A percentile compares a stretch with the other conserved stretches of the same genome.
Evolutionary conservation across 1,140 invertebrate genomes (phyloP).

Genomic region (Artemia franciscana): DNA sequence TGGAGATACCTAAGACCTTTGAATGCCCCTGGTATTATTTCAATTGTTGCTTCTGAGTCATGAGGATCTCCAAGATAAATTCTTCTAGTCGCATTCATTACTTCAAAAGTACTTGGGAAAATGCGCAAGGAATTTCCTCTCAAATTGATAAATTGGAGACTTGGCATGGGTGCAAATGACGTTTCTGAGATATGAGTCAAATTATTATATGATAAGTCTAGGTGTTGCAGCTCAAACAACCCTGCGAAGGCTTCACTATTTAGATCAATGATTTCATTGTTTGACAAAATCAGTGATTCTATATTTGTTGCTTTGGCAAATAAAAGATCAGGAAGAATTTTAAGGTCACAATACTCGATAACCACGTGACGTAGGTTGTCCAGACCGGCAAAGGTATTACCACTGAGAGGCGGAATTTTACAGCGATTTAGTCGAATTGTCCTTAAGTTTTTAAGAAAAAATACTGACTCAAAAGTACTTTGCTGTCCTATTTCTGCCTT

Average conservation of each 20-base stretch:
- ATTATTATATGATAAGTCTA: conserved; percentile 37
- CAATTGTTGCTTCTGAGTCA: conserved; percentile 24
- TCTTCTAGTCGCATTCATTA: conserved; percentile 37
- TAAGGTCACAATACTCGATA: not conserved
- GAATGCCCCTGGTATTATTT: conserved; percentile 34
- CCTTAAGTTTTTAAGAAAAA: not conserved
- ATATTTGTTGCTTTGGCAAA: not conserved
- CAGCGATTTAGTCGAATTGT: not conserved
- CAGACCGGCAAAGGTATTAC: not conserved
- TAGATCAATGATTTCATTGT: conserved; percentile 34
- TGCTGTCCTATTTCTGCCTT: not conserved
- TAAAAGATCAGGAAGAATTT: not conserved
- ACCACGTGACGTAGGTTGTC: not conserved
- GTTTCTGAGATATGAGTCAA: conserved; percentile 38
- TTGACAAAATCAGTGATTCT: conserved; percentile 20
- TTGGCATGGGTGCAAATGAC: conserved; percentile 40
- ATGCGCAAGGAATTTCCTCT: conserved; percentile 37
- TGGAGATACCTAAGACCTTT: conserved; percentile 29
- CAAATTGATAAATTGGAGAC: conserved; percentile 31
- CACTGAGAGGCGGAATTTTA: not conserved
- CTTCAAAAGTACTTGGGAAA: conserved; percentile 41
- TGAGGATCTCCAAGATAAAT: conserved; percentile 31
- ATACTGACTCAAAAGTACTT: not conserved
- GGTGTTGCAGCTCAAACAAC: conserved; percentile 31
- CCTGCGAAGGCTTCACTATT: conserved; percentile 37